phyloP scores from a whole-genome alignment of 2,888 invertebrate species.

The Mamestra brassicae region DNA sequence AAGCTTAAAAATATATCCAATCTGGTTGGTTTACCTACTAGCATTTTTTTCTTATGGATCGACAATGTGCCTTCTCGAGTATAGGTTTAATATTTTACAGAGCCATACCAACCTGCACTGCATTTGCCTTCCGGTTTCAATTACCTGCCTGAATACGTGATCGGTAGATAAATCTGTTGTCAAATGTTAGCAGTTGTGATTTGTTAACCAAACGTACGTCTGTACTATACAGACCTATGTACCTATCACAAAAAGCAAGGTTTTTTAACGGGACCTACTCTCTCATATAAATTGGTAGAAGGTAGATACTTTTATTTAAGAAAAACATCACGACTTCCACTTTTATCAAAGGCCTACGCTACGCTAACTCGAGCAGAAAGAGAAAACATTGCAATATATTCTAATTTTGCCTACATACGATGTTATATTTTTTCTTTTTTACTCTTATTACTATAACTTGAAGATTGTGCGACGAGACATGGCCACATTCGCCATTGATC shows the following conservation, averaged over 20 bases:
- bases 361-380: conserved; percentile 2
- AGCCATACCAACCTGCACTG: too few relatives aligned
- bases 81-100: neutral
- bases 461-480: conserved; percentile 50
- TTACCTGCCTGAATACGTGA: neutral
- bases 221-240: neutral
- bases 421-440: conserved; percentile 24
- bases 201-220: neutral
- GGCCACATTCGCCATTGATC: conserved; percentile 61
- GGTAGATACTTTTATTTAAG: neutral
- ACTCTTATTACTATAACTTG: conserved; percentile 49
- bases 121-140: neutral
- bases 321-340: conserved; percentile 6
- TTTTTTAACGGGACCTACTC: neutral
- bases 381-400: conserved; percentile 39
- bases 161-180: too few relatives aligned
- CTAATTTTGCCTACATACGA: conserved; percentile 28
- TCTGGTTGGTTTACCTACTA: neutral
- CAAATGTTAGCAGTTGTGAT: neutral
- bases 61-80: neutral
- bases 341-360: neutral
- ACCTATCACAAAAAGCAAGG: neutral
- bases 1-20: neutral
- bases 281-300: neutral
- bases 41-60: neutral